These are phyloP conservation scores for Petaurus breviceps DNA, from an alignment of 2,113 vertebrate genomes.

Conservation along the genomic window DNA sequence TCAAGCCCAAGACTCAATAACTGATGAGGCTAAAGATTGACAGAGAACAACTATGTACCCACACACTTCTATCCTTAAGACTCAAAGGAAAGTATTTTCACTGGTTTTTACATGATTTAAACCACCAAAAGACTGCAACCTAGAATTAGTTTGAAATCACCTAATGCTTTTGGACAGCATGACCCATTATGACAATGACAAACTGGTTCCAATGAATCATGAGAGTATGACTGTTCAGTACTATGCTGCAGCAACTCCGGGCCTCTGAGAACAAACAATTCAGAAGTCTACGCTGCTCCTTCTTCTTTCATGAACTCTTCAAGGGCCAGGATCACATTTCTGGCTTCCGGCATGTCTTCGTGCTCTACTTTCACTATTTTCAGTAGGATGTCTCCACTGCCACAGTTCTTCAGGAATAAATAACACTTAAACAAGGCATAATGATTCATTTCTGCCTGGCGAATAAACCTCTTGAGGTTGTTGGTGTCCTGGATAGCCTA, in stretches of 20 bases:
- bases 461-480: conserved; percentile 96
- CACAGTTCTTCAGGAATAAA: conserved; percentile 94
- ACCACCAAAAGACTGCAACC: conserved; percentile 56
- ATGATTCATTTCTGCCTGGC: conserved; percentile 97
- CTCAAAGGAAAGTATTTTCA: background rate
- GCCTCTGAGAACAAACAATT: conserved; percentile 22
- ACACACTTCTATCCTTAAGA: background rate
- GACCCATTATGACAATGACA: conserved; percentile 48
- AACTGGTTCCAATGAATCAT: conserved; percentile 46
- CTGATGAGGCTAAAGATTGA: conserved; percentile 55
- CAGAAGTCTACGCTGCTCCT: conserved; percentile 59
- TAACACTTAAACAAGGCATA: conserved; percentile 96
- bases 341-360: conserved; percentile 93
- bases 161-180: conserved; percentile 65
- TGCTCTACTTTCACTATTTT: conserved; percentile 95
- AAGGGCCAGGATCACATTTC: conserved; percentile 91
- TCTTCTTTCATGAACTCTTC: conserved; percentile 94
- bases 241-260: background rate
- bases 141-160: conserved; percentile 46
- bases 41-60: background rate
- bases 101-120: conserved; percentile 21
- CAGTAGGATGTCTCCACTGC: conserved; percentile 93
- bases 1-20: conserved; percentile 39
- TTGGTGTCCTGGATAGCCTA: conserved; percentile 99
- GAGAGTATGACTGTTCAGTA: conserved; percentile 28